A percentile compares a stretch with the other conserved stretches of the same genome.
Evolutionary conservation across 2,797 vertebrate genomes (phyloP).

Genomic region (Threskiornis aethiopicus): DNA sequence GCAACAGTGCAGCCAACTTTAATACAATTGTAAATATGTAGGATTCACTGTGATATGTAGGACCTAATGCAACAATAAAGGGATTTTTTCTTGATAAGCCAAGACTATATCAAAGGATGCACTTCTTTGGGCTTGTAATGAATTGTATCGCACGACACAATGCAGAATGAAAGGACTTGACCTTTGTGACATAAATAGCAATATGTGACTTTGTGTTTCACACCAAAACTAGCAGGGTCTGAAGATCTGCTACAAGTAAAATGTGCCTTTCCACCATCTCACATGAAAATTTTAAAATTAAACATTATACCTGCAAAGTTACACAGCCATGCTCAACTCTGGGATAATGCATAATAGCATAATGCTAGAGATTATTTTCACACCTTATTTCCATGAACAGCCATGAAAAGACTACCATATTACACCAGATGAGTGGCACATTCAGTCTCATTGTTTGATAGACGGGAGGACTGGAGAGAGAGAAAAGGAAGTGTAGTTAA

Average conservation of each 20-base stretch:
- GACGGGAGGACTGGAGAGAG: not conserved
- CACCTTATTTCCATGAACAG: conserved; percentile 15
- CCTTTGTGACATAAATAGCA: not conserved
- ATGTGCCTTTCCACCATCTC: not conserved
- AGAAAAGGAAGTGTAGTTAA: not conserved
- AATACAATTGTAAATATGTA: conserved; percentile 26
- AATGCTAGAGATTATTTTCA: not conserved
- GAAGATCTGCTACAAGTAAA: not conserved
- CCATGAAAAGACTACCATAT: not conserved
- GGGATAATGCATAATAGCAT: not conserved
- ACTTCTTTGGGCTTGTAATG: conserved; percentile 22
- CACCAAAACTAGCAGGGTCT: not conserved
- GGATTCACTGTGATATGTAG: not conserved
- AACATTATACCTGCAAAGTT: not conserved
- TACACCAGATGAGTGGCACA: not conserved
- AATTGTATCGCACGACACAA: not conserved
- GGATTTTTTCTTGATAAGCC: conserved; percentile 37
- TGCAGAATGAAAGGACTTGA: not conserved
- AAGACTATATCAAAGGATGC: conserved; percentile 25
- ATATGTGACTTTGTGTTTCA: not conserved
- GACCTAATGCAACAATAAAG: not conserved
- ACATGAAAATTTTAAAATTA: not conserved
- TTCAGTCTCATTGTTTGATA: not conserved
- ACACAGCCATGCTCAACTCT: not conserved
- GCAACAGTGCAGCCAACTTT: conserved; percentile 14